A percentile compares a stretch with the other conserved stretches of the same genome.
phyloP scores from a whole-genome alignment of 2,797 vertebrate genomes.

The Artibeus lituratus region DNA sequence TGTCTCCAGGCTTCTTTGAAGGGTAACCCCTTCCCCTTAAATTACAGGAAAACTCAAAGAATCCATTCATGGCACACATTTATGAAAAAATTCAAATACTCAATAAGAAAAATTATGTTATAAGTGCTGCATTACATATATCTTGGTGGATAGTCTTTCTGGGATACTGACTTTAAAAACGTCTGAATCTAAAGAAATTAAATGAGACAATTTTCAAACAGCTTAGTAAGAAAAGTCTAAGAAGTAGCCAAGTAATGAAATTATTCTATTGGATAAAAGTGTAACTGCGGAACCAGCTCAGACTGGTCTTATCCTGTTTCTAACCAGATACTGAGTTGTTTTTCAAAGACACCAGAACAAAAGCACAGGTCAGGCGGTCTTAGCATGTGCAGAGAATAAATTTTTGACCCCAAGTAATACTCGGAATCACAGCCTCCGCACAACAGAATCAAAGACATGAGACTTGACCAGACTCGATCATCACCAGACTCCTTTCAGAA shows the following conservation, averaged over 20 bases:
- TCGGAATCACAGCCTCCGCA: background rate
- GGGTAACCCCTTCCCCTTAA: background rate
- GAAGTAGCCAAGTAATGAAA: background rate
- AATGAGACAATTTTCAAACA: background rate
- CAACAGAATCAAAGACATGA: background rate
- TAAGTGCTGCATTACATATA: background rate
- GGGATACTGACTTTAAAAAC: background rate
- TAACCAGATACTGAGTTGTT: background rate
- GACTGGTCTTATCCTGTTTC: background rate
- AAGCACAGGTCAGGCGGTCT: background rate
- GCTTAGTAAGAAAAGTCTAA: background rate
- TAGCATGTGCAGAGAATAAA: background rate
- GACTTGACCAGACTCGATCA: background rate
- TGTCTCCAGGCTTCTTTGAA: background rate
- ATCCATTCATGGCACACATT: background rate
- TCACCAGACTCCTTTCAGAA: background rate
- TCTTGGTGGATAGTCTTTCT: background rate
- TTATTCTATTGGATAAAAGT: background rate
- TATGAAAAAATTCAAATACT: background rate
- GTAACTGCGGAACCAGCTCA: background rate
- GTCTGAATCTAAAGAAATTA: background rate
- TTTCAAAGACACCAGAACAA: background rate
- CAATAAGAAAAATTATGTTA: background rate
- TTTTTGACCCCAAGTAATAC: background rate
- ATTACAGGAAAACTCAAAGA: background rate